These are phyloP conservation scores for Melikaiella ostensackeni DNA, from an alignment of 2,888 invertebrate species.

Conservation along the genomic window DNA sequence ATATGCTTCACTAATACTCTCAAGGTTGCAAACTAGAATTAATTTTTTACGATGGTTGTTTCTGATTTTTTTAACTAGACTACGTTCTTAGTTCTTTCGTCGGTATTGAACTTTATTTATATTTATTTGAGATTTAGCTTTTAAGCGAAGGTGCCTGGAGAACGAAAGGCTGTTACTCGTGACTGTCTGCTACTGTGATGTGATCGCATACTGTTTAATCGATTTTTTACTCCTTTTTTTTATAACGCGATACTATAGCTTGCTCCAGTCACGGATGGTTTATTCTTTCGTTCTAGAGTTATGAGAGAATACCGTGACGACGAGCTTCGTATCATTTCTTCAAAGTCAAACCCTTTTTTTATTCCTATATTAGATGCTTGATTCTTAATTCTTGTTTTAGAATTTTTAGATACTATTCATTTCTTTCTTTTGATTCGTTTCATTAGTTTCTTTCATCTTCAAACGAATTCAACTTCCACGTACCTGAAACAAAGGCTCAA, in stretches of 20 bases:
- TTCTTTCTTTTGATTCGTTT: conserved; percentile 50
- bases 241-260: conserved; percentile 48
- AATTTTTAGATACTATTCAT: conserved; percentile 32
- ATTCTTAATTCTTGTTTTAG: conserved; percentile 8
- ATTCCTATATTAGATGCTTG: conserved; percentile 5
- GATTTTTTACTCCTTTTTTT: conserved; percentile 58
- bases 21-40: conserved; percentile 69
- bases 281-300: conserved; percentile 62
- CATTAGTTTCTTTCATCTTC: conserved; percentile 49
- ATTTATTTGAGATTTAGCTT: conserved; percentile 72
- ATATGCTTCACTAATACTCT: conserved; percentile 74
- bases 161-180: conserved; percentile 69
- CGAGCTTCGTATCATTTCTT: conserved; percentile 33
- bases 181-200: conserved; percentile 73
- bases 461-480: conserved; percentile 42
- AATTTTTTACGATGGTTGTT: conserved; percentile 52
- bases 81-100: conserved; percentile 40
- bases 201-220: conserved; percentile 71
- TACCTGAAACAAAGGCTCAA: conserved; percentile 39
- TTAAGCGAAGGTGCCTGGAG: conserved; percentile 73
- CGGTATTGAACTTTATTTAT: conserved; percentile 62
- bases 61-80: conserved; percentile 45
- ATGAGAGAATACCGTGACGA: conserved; percentile 40
- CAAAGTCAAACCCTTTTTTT: conserved; percentile 34
- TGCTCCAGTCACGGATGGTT: conserved; percentile 53